These are phyloP conservation scores for Pomacea canaliculata DNA, from an alignment of 2,888 invertebrate species.

Conservation along the genomic window DNA sequence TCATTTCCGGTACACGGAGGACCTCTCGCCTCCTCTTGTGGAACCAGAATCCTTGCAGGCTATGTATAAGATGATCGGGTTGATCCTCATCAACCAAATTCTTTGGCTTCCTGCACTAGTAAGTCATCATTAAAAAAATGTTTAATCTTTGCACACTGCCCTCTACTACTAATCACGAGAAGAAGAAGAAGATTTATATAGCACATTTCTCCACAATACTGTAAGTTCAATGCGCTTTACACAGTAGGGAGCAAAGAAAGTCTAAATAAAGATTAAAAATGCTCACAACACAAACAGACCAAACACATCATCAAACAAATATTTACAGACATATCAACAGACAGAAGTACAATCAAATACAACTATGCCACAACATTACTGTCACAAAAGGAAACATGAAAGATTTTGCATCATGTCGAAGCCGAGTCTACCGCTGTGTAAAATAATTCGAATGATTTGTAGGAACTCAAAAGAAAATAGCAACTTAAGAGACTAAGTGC, in stretches of 20 bases:
- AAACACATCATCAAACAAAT: too few species aligned
- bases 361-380: too few species aligned
- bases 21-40: conserved; percentile 1
- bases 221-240: background rate
- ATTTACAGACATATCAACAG: too few species aligned
- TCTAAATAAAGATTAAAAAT: background rate
- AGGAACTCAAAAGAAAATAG: too few species aligned
- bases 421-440: too few species aligned
- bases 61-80: conserved; percentile 23
- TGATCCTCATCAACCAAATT: conserved; percentile 34
- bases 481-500: too few species aligned
- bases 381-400: too few species aligned
- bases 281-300: too few species aligned
- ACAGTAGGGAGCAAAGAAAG: background rate
- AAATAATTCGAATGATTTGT: too few species aligned
- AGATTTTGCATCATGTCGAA: too few species aligned
- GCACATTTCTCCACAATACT: background rate
- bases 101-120: conserved; percentile 30
- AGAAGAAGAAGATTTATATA: background rate
- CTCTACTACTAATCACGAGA: background rate
- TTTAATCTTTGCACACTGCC: too few species aligned
- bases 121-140: background rate
- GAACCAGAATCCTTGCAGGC: conserved; percentile 25
- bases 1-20: conserved; percentile 22
- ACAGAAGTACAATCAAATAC: too few species aligned